A percentile compares a stretch with the other conserved stretches of the same genome.
Conservation (phyloP, 1,140 invertebrate species). For the Scaptomyza hsui region DNA sequence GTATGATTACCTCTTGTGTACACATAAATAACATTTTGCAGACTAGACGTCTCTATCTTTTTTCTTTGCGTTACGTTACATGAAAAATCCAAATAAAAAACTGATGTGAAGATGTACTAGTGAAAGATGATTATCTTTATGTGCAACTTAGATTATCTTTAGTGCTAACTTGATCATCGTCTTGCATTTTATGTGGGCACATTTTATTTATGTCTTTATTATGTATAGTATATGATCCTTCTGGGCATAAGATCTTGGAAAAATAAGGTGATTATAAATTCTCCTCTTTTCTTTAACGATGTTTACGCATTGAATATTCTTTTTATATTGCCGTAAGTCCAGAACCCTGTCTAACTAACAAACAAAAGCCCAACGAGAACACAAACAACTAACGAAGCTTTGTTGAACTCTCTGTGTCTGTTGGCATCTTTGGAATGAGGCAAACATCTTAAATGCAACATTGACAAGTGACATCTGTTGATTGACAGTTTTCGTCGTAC, state of each 20-base stretch:
- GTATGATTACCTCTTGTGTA: conserved; percentile 25
- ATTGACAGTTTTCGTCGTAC: conserved; percentile 55
- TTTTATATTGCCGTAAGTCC: too few relatives aligned
- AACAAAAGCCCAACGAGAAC: neutral
- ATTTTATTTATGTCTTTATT: too few relatives aligned
- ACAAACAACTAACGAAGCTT: conserved; percentile 38
- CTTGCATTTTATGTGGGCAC: neutral
- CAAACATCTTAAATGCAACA: conserved; percentile 57
- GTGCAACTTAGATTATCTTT: neutral
- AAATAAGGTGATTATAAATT: too few relatives aligned
- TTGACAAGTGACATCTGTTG: conserved; percentile 56
- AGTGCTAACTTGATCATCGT: neutral
- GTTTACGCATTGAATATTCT: too few relatives aligned
- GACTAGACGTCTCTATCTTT: neutral
- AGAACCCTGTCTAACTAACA: neutral
- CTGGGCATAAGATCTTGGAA: too few relatives aligned
- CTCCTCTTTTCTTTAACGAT: too few relatives aligned
- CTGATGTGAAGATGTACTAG: neutral
- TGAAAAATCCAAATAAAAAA: neutral
- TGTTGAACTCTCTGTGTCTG: conserved; percentile 37
- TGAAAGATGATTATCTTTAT: conserved; percentile 12
- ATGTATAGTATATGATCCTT: neutral
- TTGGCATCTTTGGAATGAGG: conserved; percentile 48
- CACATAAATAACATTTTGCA: conserved; percentile 32
- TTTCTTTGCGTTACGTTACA: neutral